phyloP scores from a whole-genome alignment of 2,113 vertebrate species.

The Corynorhinus townsendii region DNA sequence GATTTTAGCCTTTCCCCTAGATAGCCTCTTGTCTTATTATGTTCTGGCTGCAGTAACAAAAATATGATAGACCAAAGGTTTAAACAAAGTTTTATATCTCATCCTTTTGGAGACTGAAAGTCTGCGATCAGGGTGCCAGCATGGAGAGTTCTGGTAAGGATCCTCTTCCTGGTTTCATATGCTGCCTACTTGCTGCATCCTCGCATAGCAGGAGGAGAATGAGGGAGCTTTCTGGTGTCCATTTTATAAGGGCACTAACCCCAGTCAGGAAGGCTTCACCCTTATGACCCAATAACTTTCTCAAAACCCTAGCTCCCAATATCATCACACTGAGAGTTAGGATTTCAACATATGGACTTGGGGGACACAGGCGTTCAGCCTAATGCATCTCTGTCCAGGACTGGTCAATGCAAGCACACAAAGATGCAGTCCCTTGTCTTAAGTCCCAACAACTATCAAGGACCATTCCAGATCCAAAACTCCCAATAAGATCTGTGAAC shows the following conservation, averaged over 20 bases:
- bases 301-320: neutral
- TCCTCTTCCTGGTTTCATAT: neutral
- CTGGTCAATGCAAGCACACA: too few relatives aligned
- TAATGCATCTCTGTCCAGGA: neutral
- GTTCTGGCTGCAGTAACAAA: neutral
- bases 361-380: neutral
- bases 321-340: neutral
- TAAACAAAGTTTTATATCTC: neutral
- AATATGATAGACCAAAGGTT: accelerated
- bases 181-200: accelerated
- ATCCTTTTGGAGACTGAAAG: neutral
- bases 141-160: neutral
- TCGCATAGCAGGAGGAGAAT: accelerated
- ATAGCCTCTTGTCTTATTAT: neutral
- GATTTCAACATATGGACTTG: neutral
- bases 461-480: accelerated
- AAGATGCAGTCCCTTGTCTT: too few relatives aligned
- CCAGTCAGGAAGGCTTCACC: too few relatives aligned
- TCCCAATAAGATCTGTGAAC: neutral
- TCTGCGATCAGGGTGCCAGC: neutral
- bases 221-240: neutral
- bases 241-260: neutral
- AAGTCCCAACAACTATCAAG: neutral
- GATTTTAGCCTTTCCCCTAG: accelerated
- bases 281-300: neutral